Base-by-base conservation (phyloP, 1,140 invertebrate genomes). In the Phocides pigmalion region DNA sequence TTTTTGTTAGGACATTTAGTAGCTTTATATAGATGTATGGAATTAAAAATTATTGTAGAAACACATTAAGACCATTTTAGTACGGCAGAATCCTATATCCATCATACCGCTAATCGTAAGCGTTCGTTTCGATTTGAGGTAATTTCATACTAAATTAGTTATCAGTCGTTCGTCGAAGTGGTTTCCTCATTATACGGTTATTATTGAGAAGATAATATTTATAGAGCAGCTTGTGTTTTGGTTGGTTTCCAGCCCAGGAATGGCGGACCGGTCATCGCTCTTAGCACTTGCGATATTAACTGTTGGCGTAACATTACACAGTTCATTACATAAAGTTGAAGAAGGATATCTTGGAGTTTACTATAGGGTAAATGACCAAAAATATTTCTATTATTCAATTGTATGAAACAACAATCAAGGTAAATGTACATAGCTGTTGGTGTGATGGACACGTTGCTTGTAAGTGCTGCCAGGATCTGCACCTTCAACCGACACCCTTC, bases 271-370 rank as follows among this genome's bases (percentile, higher is more conserved):
- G 56, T 82, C 84, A 0, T 86, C 87, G 3, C 62, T 89, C 12
- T 75, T 91, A 51, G 91, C 87, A 1, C 41, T 88, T 11, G 66
- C 91, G n/a, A 86, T 92, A 37, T 70, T 91, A 44, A 72, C 80
- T 12, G 79, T 87, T 3, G 91, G 88, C 4, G 65, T 91, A 16
- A 85, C 86, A 15, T 84, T 91, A 39, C 89, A 91, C 72, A 91
- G 90, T 67, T 92, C 91, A 1, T 90, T 97, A 14, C 97, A 98
- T 79, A 95, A 95, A 88, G 95, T 98, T 25, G 96, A 97, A 71
- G 97, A 97, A 92, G 97, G 97, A 58, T 95, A 98, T 94, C 95
- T 98, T 62, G 97, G 96, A 32, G 96, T 98, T 65, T 98, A 98
- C 87, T 98, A 96, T 82, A 93, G 97, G 70, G 97, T 97, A 93